Base-by-base conservation (phyloP, 2,113 vertebrate species). In the Nymphicus hollandicus region DNA sequence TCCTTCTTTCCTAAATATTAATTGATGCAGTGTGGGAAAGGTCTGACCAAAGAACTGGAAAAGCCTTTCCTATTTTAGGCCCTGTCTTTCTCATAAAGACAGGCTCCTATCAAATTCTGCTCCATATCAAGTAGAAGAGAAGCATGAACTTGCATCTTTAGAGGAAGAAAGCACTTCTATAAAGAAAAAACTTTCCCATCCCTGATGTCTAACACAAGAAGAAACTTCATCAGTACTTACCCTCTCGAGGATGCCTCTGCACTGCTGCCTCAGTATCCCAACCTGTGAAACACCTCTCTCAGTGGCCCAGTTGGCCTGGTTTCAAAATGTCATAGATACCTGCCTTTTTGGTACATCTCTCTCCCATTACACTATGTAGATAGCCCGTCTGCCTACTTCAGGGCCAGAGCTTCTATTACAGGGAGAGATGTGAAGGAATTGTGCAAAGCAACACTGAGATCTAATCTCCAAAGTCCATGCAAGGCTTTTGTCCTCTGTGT, bases 291-390 rank as follows among this genome's bases (percentile, higher is more conserved):
- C 4, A 2, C 37, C 78, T 88, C 66, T 47, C 70, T 47, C 39
- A 60, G 43, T 19, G 47, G 81, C 85, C 78, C 85, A 80, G 63
- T 31, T 89, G 85, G 96, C 78, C 70, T 68, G 27, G 73, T 77
- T 93, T 93, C 89, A 91, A 76, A 82, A 61, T 27, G 81, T 86
- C 86, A 91, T 56, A 47, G 79, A 90, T 39, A 93, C 11, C 46
- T 37, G 46, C 29, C 72, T 92, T 94, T 93, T 95, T 46, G 91
- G 80, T 78, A 43, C 86, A 56, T 81, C 86, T 92, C 50, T 88
- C 92, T 97, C 76, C 78, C 66, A 61, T 88, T 93, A 93, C 80
- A 53, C 80, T 86, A 27, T 2, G 20, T 63, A 91, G 91, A 88
- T 81, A 81, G 68, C 41, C 86, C 29, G 17, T 17, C 47, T 52